Evolutionary conservation across 2,888 invertebrate species (phyloP).

Genomic region (Uloborus plumipes): DNA sequence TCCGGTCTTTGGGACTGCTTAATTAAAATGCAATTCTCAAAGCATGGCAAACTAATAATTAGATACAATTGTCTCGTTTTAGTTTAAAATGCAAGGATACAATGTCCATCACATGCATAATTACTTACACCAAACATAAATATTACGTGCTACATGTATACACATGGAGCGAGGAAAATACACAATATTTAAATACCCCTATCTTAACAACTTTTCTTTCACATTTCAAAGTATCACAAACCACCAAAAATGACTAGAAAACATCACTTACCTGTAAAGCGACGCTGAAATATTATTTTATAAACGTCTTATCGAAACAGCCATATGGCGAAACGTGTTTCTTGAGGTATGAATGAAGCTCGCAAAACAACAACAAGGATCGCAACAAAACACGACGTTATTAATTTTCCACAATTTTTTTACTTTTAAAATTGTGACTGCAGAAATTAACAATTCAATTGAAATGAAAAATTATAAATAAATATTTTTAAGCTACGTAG

Average conservation of each 20-base stretch:
- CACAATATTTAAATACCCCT: not conserved
- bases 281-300: constrained; percentile 25
- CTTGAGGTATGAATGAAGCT: constrained; percentile 30
- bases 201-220: not conserved
- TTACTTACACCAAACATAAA: no score
- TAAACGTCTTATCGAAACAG: constrained; percentile 56
- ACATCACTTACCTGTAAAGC: constrained; percentile 35
- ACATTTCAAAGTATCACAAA: not conserved
- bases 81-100: no score
- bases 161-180: not conserved
- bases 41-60: no score
- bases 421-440: no score
- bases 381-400: not conserved
- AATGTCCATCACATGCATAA: no score
- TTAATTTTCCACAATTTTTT: no score
- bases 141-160: no score
- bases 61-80: no score
- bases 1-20: no score
- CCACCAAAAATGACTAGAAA: not conserved
- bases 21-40: no score
- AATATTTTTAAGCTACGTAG: constrained; percentile 41
- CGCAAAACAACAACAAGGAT: constrained; percentile 3
- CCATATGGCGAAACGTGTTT: constrained; percentile 64
- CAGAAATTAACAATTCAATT: no score
- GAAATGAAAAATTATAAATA: constrained; percentile 17